A percentile compares a stretch with the other conserved stretches of the same genome.
Conservation (phyloP, 2,113 vertebrate genomes). For the Marcusenius ussheri region DNA sequence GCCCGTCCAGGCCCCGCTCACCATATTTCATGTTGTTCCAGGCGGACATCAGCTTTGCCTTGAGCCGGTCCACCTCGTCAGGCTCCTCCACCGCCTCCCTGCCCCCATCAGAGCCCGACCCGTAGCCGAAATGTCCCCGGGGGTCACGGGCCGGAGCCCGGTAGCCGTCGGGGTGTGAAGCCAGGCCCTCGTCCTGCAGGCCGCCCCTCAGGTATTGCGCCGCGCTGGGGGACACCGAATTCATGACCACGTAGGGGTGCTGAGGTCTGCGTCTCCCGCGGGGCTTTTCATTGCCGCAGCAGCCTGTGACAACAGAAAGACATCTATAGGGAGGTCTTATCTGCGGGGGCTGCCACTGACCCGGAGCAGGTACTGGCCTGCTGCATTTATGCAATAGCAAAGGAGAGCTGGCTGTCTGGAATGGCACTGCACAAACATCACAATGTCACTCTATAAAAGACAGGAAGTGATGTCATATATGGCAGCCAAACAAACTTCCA, state of each 20-base stretch:
- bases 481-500: background rate
- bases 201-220: slow-evolving; percentile 65
- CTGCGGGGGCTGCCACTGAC: background rate
- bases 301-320: slow-evolving; percentile 29
- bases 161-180: slow-evolving; percentile 39
- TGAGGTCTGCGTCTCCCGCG: slow-evolving; percentile 28
- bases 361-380: background rate
- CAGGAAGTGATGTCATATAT: background rate
- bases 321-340: background rate
- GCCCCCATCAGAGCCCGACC: slow-evolving; percentile 30
- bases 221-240: slow-evolving; percentile 75
- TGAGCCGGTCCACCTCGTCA: slow-evolving; percentile 81
- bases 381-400: background rate
- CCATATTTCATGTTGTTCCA: slow-evolving; percentile 93
- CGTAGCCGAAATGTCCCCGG: slow-evolving; percentile 44
- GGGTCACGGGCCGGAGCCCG: slow-evolving; percentile 43
- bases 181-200: slow-evolving; percentile 58
- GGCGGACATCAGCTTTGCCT: slow-evolving; percentile 74
- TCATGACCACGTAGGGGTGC: slow-evolving; percentile 56
- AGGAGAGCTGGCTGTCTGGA: background rate
- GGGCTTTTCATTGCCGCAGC: slow-evolving; percentile 39
- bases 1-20: slow-evolving; percentile 35
- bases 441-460: background rate
- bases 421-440: background rate
- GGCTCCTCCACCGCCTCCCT: slow-evolving; percentile 54